Evolutionary conservation across 2,888 invertebrate species (phyloP).

Genomic region (Dendrolimus houi): DNA sequence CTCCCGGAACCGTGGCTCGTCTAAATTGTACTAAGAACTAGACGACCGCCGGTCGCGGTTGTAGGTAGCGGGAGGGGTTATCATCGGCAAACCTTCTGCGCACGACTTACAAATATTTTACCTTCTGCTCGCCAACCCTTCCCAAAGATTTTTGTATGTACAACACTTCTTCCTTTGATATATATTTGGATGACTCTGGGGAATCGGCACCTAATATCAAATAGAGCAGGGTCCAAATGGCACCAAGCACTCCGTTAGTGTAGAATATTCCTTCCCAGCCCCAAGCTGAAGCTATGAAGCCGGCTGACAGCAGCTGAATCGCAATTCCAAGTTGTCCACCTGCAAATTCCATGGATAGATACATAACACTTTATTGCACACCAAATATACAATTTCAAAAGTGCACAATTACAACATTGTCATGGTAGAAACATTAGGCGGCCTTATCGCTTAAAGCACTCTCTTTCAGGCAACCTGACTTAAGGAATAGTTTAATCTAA

Average conservation of each 20-base stretch:
- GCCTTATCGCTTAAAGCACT: too few relatives aligned
- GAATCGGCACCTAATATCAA: constrained; percentile 79
- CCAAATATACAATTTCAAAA: too few relatives aligned
- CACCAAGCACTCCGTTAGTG: constrained; percentile 79
- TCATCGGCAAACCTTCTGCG: too few relatives aligned
- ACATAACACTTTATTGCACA: too few relatives aligned
- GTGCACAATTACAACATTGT: too few relatives aligned
- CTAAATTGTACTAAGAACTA: too few relatives aligned
- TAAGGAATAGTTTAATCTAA: too few relatives aligned
- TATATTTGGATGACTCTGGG: constrained; percentile 77
- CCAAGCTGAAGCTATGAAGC: constrained; percentile 78
- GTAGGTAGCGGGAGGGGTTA: too few relatives aligned
- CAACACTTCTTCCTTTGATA: constrained; percentile 78
- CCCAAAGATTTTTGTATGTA: constrained; percentile 79
- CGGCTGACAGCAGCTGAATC: constrained; percentile 83
- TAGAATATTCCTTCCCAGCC: constrained; percentile 91
- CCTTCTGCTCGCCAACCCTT: constrained; percentile 52
- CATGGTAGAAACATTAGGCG: too few relatives aligned
- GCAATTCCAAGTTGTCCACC: constrained; percentile 89
- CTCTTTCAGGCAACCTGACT: too few relatives aligned
- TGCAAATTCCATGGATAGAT: constrained; percentile 19
- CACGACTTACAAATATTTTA: constrained; percentile 13
- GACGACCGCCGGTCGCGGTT: too few relatives aligned
- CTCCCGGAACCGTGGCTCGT: too few relatives aligned
- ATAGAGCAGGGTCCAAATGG: constrained; percentile 78